Conservation (phyloP, 2,113 vertebrate genomes). For the Neodon shergylaensis region DNA sequence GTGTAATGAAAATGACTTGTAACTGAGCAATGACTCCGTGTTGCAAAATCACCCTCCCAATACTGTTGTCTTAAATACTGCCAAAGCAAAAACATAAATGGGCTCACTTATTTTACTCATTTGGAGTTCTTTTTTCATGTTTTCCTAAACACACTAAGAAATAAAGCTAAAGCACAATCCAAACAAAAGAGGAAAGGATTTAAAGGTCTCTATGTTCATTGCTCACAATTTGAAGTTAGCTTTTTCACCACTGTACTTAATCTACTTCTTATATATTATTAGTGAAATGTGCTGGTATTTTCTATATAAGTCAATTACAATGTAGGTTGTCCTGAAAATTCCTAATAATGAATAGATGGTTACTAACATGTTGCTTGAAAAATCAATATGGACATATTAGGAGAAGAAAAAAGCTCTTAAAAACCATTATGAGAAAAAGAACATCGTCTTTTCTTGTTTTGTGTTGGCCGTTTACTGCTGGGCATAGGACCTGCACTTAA, state of each 20-base stretch:
- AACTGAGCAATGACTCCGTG: not conserved
- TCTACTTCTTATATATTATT: not conserved
- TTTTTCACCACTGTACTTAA: not conserved
- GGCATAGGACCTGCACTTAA: not conserved
- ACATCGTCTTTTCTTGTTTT: not conserved
- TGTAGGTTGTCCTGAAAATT: not conserved
- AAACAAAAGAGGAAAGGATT: not conserved
- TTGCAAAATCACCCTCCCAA: not conserved
- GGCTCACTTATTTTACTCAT: too few species aligned
- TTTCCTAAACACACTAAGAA: not conserved
- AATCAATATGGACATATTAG: not conserved
- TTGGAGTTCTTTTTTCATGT: not conserved
- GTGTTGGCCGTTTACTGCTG: not conserved
- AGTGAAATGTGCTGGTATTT: not conserved
- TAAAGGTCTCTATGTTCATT: not conserved
- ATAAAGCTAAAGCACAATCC: not conserved
- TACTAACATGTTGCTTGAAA: not conserved
- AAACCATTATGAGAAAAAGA: not conserved
- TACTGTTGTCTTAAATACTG: not conserved
- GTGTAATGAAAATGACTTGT: not conserved
- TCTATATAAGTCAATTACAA: not conserved
- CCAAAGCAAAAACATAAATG: not conserved
- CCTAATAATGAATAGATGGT: not conserved
- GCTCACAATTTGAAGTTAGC: not conserved
- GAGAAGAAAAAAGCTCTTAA: not conserved